phyloP scores from a whole-genome alignment of 2,113 vertebrate genomes.

The Ctenomys sociabilis region DNA sequence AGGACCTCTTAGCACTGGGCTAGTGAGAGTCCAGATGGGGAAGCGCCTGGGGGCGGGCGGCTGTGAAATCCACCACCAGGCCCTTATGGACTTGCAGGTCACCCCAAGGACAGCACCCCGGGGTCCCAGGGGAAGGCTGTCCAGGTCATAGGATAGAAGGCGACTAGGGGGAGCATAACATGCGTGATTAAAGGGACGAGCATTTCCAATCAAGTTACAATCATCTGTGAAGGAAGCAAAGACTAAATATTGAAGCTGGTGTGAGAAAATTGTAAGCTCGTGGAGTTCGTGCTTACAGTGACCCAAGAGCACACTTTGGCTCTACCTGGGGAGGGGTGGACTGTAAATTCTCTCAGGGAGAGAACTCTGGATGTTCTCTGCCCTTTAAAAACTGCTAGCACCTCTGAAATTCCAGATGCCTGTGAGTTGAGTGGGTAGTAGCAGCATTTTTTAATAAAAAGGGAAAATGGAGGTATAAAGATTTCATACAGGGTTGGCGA shows the following conservation, averaged over 20 bases:
- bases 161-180: conserved; percentile 11
- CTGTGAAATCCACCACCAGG: conserved; percentile 45
- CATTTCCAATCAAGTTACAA: neutral
- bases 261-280: neutral
- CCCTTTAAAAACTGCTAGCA: conserved; percentile 4
- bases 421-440: neutral
- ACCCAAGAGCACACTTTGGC: neutral
- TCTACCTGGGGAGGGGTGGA: neutral
- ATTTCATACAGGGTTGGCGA: too few relatives aligned
- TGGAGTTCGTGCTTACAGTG: neutral
- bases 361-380: conserved; percentile 7
- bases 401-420: conserved; percentile 36
- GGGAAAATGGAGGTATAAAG: neutral
- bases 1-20: neutral
- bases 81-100: conserved; percentile 64
- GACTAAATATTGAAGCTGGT: neutral
- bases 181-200: neutral
- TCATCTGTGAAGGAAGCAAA: neutral
- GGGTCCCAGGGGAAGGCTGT: neutral
- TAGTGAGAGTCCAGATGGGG: conserved; percentile 48
- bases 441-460: neutral
- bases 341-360: neutral
- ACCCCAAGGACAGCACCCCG: neutral
- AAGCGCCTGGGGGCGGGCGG: neutral
- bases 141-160: neutral